Base-by-base conservation (phyloP, 2,113 vertebrate genomes). In the Gavia stellata region DNA sequence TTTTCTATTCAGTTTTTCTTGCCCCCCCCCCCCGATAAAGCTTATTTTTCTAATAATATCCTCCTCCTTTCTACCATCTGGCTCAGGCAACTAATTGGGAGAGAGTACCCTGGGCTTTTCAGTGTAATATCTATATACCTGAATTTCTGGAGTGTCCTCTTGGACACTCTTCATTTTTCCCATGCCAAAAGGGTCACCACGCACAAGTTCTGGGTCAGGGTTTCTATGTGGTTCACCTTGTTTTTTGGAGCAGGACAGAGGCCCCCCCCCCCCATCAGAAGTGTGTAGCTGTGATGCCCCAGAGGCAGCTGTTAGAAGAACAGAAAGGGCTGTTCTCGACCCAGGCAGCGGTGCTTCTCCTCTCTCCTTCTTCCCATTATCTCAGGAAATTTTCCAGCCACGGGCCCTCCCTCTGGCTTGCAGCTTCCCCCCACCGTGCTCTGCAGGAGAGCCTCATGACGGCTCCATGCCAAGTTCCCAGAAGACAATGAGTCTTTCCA, bases 1-100 rank as follows among this genome's bases (percentile, higher is more conserved):
- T 52, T 95, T 96, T 87, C 62, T 87, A 53, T 91, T 87, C 73
- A 50, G 65, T 33, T 91, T 87, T 97, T 56, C 61, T 84, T 87
- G 52, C 49, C 29, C 44, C 23, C 14, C 5, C n/a, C 19, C 47
- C 38, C 61, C 9, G 12, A 14, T 61, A 67, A 90, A 74, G 34
- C 40, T 79, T 52, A 61, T 73, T 94, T 91, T 90, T 90, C 62
- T 91, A 86, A 75, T 67, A 93, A 86, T 80, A 78, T 56, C 74
- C 49, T 92, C 17, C 61, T 84, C 38, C 66, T 20, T 81, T 93
- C 80, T 81, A 80, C 81, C 33, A 24, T 78, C 44, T 81, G 86
- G 72, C 40, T 75, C 56, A 63, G 61, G 31, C 12, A 1, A 72
- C 40, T 75, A 81, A 88, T 9, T 78, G n/a, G 59, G 53, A 81